Base-by-base conservation (phyloP, 1,140 invertebrate genomes). In the Pogonus chalceus region DNA sequence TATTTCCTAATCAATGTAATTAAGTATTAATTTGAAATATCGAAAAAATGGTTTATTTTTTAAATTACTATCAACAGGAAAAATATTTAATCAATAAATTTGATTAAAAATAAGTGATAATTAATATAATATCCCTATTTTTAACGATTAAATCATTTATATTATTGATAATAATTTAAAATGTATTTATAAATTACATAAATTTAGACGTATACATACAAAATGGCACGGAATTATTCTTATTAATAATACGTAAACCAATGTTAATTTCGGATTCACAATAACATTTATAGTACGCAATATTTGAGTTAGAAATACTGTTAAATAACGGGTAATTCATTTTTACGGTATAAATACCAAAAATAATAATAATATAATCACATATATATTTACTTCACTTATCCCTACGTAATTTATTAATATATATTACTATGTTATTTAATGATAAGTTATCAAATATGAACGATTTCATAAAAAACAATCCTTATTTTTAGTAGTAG, bases 301-400 rank as follows among this genome's bases (percentile, higher is more conserved):
- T 31, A 31, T 12, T 9, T 43, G 37, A 43, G 37, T 43, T 43
- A 43, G 37, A 43, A 31, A 43, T 43, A 43, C 37, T 43, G 37
- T 43, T 43, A 43, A 43, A 31, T 31, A 4, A 18, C 18, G 3
- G 37, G 37, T 43, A 43, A 43, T 4, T 31, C 18, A 10, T 7
- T 16, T 31, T 14, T 14, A 31, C 26, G 26, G 26, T 31, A 31
- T 31, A 31, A 7, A 31, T 31, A 31, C 26, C 26, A 31, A 31
- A 31, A 31, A 12, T 43, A 12, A 12, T 10, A 43, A 43, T 10
- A 10, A 18, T 43, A 43, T 16, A 43, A 43, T 43, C 37, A 43
- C 37, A 43, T 43, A 43, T 16, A 43, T 43, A 43, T n/a, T n/a
- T 43, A 43, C 26, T 31, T 16, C 37, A 43, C 37, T 43, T 43